phyloP scores from a whole-genome alignment of 2,113 vertebrate species.

The Coracopsis vasa region DNA sequence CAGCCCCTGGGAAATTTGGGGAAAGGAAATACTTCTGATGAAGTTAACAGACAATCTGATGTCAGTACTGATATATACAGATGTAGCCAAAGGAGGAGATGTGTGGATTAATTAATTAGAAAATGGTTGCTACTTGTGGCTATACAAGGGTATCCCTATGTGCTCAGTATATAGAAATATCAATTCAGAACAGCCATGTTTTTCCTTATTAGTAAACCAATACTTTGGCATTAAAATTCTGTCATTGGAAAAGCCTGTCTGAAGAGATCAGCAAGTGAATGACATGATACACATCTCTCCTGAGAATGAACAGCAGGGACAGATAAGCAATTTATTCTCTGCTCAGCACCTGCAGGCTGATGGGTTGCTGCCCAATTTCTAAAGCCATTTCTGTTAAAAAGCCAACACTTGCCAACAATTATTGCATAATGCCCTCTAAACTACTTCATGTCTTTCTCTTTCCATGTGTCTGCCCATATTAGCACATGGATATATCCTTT shows the following conservation, averaged over 20 bases:
- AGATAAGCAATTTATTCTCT: constrained; percentile 8
- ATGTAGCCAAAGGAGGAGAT: constrained; percentile 8
- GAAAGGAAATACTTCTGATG: constrained; percentile 58
- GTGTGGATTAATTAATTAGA: constrained; percentile 64
- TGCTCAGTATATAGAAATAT: background rate
- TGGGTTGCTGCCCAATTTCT: constrained; percentile 22
- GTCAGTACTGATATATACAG: constrained; percentile 43
- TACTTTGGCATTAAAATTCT: background rate
- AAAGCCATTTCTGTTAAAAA: constrained; percentile 36
- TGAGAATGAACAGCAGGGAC: constrained; percentile 25
- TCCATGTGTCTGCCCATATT: background rate
- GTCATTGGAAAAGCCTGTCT: constrained; percentile 6
- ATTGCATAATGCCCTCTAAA: constrained; percentile 24
- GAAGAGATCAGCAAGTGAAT: constrained; percentile 41
- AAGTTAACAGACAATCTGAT: constrained; percentile 59
- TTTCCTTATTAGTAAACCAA: background rate
- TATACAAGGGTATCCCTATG: constrained; percentile 10
- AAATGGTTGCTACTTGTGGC: constrained; percentile 29
- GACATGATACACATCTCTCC: background rate
- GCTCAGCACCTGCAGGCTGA: background rate
- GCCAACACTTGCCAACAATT: constrained; percentile 28
- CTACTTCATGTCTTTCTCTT: background rate
- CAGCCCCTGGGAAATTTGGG: constrained; percentile 38
- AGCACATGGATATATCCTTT: background rate
- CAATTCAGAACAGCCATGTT: background rate